A percentile compares a stretch with the other conserved stretches of the same genome.
phyloP scores from a whole-genome alignment of 1,140 invertebrate species.

The Trigoniulus corallinus region DNA sequence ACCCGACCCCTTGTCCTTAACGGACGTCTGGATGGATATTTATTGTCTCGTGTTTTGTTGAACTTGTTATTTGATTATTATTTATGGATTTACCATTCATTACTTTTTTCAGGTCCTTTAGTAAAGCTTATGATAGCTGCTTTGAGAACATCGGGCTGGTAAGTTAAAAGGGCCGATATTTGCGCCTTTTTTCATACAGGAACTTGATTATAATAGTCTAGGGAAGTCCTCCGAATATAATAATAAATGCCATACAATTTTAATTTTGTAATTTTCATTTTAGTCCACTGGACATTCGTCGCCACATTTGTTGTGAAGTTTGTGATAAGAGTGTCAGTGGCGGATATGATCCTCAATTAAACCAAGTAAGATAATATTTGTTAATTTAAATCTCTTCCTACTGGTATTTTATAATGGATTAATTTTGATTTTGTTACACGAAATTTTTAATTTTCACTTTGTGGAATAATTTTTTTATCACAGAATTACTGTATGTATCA shows the following conservation, averaged over 20 bases:
- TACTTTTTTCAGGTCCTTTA: constrained; percentile 43
- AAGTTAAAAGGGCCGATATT: constrained; percentile 22
- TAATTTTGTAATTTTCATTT: constrained; percentile 11
- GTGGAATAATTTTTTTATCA: too few species aligned
- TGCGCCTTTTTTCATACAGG: too few species aligned
- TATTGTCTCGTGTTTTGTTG: too few species aligned
- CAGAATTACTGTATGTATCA: too few species aligned
- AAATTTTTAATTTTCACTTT: too few species aligned
- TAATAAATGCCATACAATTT: constrained; percentile 10
- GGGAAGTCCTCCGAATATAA: constrained; percentile 8
- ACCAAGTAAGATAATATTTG: constrained; percentile 42
- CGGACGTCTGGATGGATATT: too few species aligned
- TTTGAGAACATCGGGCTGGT: constrained; percentile 70
- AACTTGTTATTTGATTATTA: too few species aligned
- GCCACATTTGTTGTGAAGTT: constrained; percentile 82
- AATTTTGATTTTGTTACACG: background rate
- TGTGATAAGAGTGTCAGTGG: constrained; percentile 68
- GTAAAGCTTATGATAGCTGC: constrained; percentile 70
- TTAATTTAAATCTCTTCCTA: background rate
- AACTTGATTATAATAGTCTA: too few species aligned
- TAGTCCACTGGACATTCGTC: constrained; percentile 58
- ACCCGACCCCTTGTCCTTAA: too few species aligned
- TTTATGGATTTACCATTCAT: too few species aligned
- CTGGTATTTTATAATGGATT: background rate
- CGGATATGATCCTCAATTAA: constrained; percentile 74